Base-by-base conservation (phyloP, 2,888 invertebrate species). In the Napeogenes inachia region DNA sequence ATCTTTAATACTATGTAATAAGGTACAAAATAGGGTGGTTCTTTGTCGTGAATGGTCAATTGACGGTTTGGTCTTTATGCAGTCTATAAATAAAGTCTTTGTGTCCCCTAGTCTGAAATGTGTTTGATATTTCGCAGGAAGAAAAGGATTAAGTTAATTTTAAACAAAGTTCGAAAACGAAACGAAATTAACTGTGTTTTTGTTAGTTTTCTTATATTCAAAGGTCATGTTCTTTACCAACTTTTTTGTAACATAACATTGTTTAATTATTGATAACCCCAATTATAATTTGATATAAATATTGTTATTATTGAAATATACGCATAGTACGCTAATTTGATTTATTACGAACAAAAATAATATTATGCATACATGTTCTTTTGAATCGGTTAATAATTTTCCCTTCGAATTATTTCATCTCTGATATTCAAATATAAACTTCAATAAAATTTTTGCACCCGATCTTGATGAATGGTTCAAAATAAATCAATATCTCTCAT, bases 61-160 rank as follows among this genome's bases (percentile, higher is more conserved):
- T 66, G 67, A 61, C 64, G 61, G 61, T 55, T 56, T 61, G 54
- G 59, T 57, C 63, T 66, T 57, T 62, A 57, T 66, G 64, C 56
- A 53, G 67, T 68, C 65, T 70, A 69, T 67, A 69, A 67, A 68
- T 69, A 69, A 63, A 47, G 59, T 59, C 64, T 64, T 64, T 64
- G 63, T 62, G 61, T 64, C 66, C 56, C 21, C 38, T 21, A 33
- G 35, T 21, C 57, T 13, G 32, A 33, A n/a, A 32, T 46, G 54
- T 59, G 33, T 60, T 35, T 12, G 47, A 46, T 46, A n/a, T 60
- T 56, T 60, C 50, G 50, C 50, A 45, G 56, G 50, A 56, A 60
- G 60, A 47, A 56, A 53, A 38, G 46, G 57, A 54, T 61, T 38
- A 21, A 55, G 47, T 47, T 35, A 12, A 42, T 56, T 53, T 50